A percentile compares a stretch with the other conserved stretches of the same genome.
phyloP scores from a whole-genome alignment of 2,797 vertebrate genomes.

The Diplodus puntazzo region DNA sequence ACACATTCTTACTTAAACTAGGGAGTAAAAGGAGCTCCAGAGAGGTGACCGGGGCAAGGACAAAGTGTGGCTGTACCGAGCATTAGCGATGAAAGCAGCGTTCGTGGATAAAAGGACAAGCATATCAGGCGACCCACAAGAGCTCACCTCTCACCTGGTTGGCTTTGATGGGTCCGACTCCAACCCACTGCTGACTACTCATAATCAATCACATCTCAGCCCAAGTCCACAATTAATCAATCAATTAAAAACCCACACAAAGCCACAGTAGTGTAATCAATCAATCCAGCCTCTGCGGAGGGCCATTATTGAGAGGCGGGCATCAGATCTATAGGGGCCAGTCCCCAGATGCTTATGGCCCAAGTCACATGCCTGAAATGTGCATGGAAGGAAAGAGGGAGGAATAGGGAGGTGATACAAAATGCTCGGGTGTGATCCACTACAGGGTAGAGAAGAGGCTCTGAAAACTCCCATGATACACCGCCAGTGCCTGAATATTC shows the following conservation, averaged over 20 bases:
- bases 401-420: slow-evolving; percentile 63
- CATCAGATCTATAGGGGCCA: slow-evolving; percentile 68
- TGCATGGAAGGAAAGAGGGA: slow-evolving; percentile 31
- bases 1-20: slow-evolving; percentile 18
- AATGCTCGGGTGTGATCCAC: slow-evolving; percentile 67
- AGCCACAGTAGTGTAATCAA: slow-evolving; percentile 76
- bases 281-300: slow-evolving; percentile 70
- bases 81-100: slow-evolving; percentile 35
- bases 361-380: slow-evolving; percentile 26
- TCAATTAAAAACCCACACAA: slow-evolving; percentile 84
- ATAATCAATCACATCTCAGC: slow-evolving; percentile 80
- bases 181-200: slow-evolving; percentile 63
- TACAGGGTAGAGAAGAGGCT: slow-evolving; percentile 66
- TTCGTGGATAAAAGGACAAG: slow-evolving; percentile 52
- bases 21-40: slow-evolving; percentile 36
- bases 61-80: slow-evolving; percentile 34
- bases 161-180: slow-evolving; percentile 52
- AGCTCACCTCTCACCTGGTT: slow-evolving; percentile 63
- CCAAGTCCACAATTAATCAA: slow-evolving; percentile 78
- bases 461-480: slow-evolving; percentile 73
- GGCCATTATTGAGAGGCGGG: slow-evolving; percentile 62
- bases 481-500: slow-evolving; percentile 83
- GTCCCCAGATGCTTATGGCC: slow-evolving; percentile 49
- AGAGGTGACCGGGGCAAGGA: slow-evolving; percentile 58
- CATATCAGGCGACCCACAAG: slow-evolving; percentile 45